Evolutionary conservation across 2,113 vertebrate genomes (phyloP).

Genomic region (Alosa alosa): DNA sequence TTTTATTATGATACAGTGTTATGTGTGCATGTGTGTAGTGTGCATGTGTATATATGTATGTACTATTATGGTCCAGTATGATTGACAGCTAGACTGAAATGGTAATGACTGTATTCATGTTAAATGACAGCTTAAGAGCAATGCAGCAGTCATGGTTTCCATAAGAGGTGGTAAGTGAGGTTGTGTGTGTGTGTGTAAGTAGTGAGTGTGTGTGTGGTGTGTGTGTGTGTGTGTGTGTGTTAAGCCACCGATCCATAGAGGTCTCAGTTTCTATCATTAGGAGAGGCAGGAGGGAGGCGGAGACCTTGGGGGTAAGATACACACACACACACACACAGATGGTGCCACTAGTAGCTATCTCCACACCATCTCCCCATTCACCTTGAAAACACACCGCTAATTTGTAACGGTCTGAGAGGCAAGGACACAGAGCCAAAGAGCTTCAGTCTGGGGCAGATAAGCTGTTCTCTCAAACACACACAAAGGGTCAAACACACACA

Average conservation of each 20-base stretch:
- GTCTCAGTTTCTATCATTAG: not conserved
- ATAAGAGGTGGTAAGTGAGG: not conserved
- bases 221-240: not conserved
- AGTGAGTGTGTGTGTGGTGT: not conserved
- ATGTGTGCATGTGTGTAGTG: conserved; percentile 52
- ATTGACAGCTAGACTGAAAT: conserved; percentile 60
- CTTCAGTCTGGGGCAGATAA: conserved; percentile 17
- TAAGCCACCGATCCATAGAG: not conserved
- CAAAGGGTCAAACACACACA: not conserved
- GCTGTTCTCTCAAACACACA: not conserved
- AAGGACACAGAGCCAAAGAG: not conserved
- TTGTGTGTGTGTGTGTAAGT: too few species aligned
- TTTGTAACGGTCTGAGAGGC: conserved; percentile 40
- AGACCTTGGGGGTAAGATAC: not conserved
- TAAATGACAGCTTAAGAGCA: conserved; percentile 71
- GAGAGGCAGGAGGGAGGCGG: not conserved
- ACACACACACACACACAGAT: not conserved
- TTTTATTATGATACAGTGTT: not conserved
- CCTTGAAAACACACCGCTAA: conserved; percentile 41
- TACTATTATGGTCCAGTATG: conserved; percentile 43
- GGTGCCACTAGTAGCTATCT: conserved; percentile 6
- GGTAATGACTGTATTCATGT: conserved; percentile 65
- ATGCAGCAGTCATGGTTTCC: conserved; percentile 53
- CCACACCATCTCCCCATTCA: conserved; percentile 35
- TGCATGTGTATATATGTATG: not conserved